Evolutionary conservation across 2,888 invertebrate genomes (phyloP).

Genomic region (Amphipoea lucens): DNA sequence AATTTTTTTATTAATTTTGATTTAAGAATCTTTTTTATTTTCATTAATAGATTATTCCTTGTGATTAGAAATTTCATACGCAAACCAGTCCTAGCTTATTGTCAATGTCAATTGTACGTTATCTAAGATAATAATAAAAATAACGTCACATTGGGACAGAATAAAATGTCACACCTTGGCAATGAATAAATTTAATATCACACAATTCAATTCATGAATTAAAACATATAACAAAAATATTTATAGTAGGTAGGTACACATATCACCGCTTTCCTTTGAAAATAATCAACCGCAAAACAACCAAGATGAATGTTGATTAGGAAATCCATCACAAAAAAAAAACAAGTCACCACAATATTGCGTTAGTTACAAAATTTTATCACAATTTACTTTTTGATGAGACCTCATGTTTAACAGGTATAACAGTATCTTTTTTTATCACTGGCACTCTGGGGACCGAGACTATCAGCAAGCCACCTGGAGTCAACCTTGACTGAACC

Average conservation of each 20-base stretch:
- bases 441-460: constrained; percentile 72
- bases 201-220: constrained; percentile 19
- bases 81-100: constrained; percentile 7
- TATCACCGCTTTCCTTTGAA: constrained; percentile 28
- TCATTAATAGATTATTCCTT: background rate
- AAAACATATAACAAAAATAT: constrained; percentile 8
- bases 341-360: constrained; percentile 4
- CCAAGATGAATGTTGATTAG: constrained; percentile 16
- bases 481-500: constrained; percentile 76
- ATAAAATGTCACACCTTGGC: constrained; percentile 13
- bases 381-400: constrained; percentile 76
- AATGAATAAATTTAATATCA: constrained; percentile 51
- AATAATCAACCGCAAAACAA: constrained; percentile 21
- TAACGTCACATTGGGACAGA: background rate
- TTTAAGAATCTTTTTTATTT: background rate
- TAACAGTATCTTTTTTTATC: constrained; percentile 76
- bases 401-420: constrained; percentile 77
- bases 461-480: constrained; percentile 78
- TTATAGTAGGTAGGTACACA: constrained; percentile 15
- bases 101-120: background rate
- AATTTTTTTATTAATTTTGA: background rate
- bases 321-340: constrained; percentile 12
- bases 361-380: constrained; percentile 25
- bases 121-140: constrained; percentile 11
- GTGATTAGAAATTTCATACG: background rate